Base-by-base conservation (phyloP, 1,140 invertebrate species). In the Holotrichia oblita region DNA sequence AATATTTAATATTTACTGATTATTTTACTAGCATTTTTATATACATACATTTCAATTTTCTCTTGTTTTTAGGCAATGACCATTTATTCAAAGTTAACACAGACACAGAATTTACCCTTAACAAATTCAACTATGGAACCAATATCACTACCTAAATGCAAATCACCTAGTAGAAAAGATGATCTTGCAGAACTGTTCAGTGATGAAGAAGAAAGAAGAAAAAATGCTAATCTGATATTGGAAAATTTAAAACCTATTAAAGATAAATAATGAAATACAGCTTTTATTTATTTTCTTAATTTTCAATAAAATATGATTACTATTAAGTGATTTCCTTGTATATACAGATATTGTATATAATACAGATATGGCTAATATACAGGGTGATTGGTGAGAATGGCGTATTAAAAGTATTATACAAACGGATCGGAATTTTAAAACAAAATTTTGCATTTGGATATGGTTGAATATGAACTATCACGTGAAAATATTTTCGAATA, bases 71-170 rank as follows among this genome's bases (percentile, higher is more conserved):
- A 93, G 92, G 92, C 93, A 6, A 90, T 94, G 89, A 87, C 91
- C 44, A 93, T 93, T 83, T 94, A 93, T 84, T 91, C 92, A 75
- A 90, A 90, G 79, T 88, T 94, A n/a, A 86, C 90, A 20, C 83
- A 84, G 82, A 77, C 59, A 34, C 79, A 84, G 55, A 76, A 83
- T 17, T 7, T 74, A 41, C 10, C 40, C 2, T 24, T 34, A 72
- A 64, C 17, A 78, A 79, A 34, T 75, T 75, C 77, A 80, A 42
- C 79, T 61, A 17, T 64, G 7, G 78, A 79, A 73, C 78, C 69
- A 42, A 78, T 76, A 22, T 73, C 72, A 79, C 76, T 48, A 61
- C 59, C 81, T 20, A 76, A 14, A 76, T n/a, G 10, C 22, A 76
- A 41, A 20, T 24, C 75, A 76, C 24, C 75, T 55, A 74, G 17